Conservation (phyloP, 2,797 vertebrate genomes). For the Ispidina picta region DNA sequence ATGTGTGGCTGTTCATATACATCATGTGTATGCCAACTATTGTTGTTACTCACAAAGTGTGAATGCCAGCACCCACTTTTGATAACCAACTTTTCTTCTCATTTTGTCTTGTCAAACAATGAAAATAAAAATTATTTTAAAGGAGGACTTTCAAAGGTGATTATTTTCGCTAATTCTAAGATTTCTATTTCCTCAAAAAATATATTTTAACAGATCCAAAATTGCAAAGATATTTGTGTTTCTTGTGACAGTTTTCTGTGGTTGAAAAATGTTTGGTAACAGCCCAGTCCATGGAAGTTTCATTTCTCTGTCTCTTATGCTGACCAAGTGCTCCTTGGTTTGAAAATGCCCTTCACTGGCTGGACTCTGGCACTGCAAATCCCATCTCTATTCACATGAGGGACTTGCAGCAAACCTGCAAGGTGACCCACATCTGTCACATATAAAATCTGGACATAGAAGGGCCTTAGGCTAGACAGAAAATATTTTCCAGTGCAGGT, state of each 20-base stretch:
- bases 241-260: background rate
- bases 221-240: background rate
- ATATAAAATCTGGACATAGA: background rate
- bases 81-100: constrained; percentile 61
- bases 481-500: background rate
- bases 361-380: background rate
- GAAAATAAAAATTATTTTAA: constrained; percentile 75
- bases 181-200: background rate
- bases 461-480: background rate
- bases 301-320: background rate
- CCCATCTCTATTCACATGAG: background rate
- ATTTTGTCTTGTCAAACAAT: constrained; percentile 64
- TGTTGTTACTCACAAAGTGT: background rate
- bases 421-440: background rate
- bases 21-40: constrained; percentile 33
- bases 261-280: background rate
- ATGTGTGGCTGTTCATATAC: constrained; percentile 45
- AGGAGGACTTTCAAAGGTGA: constrained; percentile 52
- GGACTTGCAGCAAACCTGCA: background rate
- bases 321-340: background rate
- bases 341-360: background rate
- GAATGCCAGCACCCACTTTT: constrained; percentile 60
- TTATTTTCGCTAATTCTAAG: constrained; percentile 35
- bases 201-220: background rate
- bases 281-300: background rate